phyloP scores from a whole-genome alignment of 2,888 invertebrate genomes.

The Tetropium fuscum region DNA sequence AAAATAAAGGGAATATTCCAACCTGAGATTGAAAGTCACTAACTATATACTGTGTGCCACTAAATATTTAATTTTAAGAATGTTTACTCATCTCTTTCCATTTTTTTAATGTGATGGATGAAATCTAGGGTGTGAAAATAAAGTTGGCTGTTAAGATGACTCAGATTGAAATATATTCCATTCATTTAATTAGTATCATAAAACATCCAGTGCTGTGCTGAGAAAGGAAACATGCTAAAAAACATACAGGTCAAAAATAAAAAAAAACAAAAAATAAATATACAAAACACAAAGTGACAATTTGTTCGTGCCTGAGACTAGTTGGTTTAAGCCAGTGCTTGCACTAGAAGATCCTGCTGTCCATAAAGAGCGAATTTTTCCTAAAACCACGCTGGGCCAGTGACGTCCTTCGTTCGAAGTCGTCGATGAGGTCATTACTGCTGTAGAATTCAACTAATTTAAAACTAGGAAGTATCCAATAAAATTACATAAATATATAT shows the following conservation, averaged over 20 bases:
- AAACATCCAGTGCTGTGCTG: conserved; percentile 30
- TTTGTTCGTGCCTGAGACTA: conserved; percentile 77
- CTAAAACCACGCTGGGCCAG: conserved; percentile 85
- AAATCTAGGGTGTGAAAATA: too few relatives aligned
- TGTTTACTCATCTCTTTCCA: too few relatives aligned
- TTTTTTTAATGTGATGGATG: too few relatives aligned
- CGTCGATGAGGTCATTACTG: conserved; percentile 63
- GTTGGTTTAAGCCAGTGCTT: conserved; percentile 83
- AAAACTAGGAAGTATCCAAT: too few relatives aligned
- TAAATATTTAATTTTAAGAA: too few relatives aligned
- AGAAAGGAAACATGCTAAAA: conserved; percentile 35
- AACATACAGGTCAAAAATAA: conserved; percentile 35
- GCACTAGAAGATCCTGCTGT: conserved; percentile 80
- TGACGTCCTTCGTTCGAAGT: conserved; percentile 69
- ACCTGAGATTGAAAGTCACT: too few relatives aligned
- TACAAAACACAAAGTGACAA: conserved; percentile 39
- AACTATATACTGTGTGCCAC: too few relatives aligned
- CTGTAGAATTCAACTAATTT: conserved; percentile 47
- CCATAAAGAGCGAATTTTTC: conserved; percentile 92
- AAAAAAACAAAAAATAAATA: conserved; percentile 40
- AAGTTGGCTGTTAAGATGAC: too few relatives aligned
- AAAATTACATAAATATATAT: too few relatives aligned
- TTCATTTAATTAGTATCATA: too few relatives aligned
- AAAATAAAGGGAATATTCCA: too few relatives aligned
- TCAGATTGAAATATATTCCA: too few relatives aligned